Percentiles rank a stretch among this genome's conserved stretches.
phyloP scores from a whole-genome alignment of 2,888 invertebrate species.

The Ormyrus nitidulus region DNA sequence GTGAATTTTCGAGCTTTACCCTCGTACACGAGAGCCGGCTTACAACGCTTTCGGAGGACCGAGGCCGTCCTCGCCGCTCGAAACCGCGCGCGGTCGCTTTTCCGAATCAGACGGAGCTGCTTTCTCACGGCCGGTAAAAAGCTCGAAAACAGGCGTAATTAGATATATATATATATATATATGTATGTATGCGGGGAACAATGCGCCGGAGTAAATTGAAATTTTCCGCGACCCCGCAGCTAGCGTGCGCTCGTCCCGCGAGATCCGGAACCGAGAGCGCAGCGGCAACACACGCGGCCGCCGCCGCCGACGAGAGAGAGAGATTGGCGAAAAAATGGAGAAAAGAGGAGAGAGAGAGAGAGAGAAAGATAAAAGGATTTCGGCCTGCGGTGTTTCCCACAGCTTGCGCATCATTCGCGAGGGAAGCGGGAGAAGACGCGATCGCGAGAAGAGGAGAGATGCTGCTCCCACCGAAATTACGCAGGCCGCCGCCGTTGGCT shows the following conservation, averaged over 20 bases:
- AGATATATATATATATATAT: slow-evolving; percentile 7
- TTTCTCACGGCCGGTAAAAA: neutral
- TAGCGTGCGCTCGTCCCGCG: slow-evolving; percentile 39
- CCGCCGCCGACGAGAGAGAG: neutral
- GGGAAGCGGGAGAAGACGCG: neutral
- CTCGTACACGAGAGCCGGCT: neutral
- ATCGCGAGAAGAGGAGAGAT: slow-evolving; percentile 19
- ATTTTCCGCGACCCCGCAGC: slow-evolving; percentile 32
- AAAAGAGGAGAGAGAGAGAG: slow-evolving; percentile 11
- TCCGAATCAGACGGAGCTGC: too few species aligned
- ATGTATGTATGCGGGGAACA: slow-evolving; percentile 4
- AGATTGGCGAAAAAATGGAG: slow-evolving; percentile 33
- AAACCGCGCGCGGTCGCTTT: too few species aligned
- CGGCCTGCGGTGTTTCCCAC: slow-evolving; percentile 53
- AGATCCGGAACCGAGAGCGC: slow-evolving; percentile 36
- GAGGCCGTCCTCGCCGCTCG: too few species aligned
- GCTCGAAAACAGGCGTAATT: slow-evolving; percentile 15
- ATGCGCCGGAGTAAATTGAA: slow-evolving; percentile 38
- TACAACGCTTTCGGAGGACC: neutral
- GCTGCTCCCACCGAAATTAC: slow-evolving; percentile 51
- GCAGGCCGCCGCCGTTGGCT: neutral
- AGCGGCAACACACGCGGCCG: neutral
- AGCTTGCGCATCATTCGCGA: slow-evolving; percentile 32
- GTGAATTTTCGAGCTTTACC: slow-evolving; percentile 26
- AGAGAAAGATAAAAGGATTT: slow-evolving; percentile 43